A percentile compares a stretch with the other conserved stretches of the same genome.
phyloP scores from a whole-genome alignment of 2,888 invertebrate genomes.

The Tuta absoluta region DNA sequence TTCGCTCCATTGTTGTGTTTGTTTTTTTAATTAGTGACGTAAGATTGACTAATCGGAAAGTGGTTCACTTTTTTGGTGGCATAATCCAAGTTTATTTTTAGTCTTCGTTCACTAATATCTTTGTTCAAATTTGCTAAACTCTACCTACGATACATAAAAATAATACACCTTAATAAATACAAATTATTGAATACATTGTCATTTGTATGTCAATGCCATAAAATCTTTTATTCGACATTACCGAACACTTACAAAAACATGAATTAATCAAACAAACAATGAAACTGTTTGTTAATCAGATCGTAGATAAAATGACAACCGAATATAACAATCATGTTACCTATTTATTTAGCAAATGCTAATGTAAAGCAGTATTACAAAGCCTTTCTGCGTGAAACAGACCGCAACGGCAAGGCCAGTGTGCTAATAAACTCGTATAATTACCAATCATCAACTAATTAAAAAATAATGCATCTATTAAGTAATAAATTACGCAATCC shows the following conservation, averaged over 20 bases:
- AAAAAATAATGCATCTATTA: neutral
- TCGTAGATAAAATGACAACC: neutral
- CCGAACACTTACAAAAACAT: neutral
- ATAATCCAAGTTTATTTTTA: neutral
- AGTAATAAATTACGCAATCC: neutral
- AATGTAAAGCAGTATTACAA: neutral
- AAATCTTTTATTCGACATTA: no score
- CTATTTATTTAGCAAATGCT: neutral
- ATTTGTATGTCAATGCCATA: no score
- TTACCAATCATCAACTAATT: neutral
- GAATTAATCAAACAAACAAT: neutral
- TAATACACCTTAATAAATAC: no score
- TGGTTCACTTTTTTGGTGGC: conserved; percentile 36
- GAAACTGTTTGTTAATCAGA: neutral
- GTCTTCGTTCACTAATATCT: neutral
- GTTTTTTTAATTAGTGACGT: conserved; percentile 44
- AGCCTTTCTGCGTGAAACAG: conserved; percentile 16
- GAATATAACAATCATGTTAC: conserved; percentile 9
- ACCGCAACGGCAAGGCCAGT: conserved; percentile 17
- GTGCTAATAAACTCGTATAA: conserved; percentile 18
- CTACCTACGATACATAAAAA: no score
- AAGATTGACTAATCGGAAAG: conserved; percentile 36
- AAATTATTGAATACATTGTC: no score
- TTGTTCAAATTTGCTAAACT: neutral
- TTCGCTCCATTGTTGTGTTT: conserved; percentile 50